These are phyloP conservation scores for Platynereis dumerilii DNA, from an alignment of 2,888 invertebrate genomes.

Conservation along the genomic window DNA sequence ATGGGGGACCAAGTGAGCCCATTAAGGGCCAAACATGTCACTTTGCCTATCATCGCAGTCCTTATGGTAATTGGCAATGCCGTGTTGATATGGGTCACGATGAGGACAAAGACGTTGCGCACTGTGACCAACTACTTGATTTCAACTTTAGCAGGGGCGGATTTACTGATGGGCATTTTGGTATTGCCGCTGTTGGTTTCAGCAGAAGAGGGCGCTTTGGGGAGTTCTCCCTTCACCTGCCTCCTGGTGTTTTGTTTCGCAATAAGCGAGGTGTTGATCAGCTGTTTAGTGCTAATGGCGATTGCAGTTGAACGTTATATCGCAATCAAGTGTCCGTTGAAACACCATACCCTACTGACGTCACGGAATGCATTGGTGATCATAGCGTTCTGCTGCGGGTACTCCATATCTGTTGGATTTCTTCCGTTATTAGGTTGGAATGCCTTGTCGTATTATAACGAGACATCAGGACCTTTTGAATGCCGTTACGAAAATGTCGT, in stretches of 20 bases:
- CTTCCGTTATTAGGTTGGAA: slow-evolving; percentile 50
- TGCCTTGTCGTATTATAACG: slow-evolving; percentile 11
- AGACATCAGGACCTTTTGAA: slow-evolving; percentile 3
- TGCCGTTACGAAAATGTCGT: slow-evolving; percentile 30
- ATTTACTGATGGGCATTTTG: slow-evolving; percentile 27
- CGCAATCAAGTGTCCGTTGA: slow-evolving; percentile 45
- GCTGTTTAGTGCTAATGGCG: slow-evolving; percentile 38
- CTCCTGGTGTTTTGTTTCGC: slow-evolving; percentile 28
- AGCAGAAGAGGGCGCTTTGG: slow-evolving; percentile 30
- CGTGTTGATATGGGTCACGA: slow-evolving; percentile 20
- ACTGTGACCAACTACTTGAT: slow-evolving; percentile 33
- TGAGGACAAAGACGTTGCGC: slow-evolving; percentile 22
- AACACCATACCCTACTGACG: slow-evolving; percentile 44
- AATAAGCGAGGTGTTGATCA: slow-evolving; percentile 26
- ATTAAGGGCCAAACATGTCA: slow-evolving; percentile 27
- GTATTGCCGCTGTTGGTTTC: slow-evolving; percentile 29
- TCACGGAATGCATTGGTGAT: slow-evolving; percentile 33
- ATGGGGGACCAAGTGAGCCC: too few species aligned
- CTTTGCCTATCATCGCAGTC: slow-evolving; percentile 28
- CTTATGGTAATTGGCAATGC: slow-evolving; percentile 29
- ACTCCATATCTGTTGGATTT: slow-evolving; percentile 44
- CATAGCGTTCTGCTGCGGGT: slow-evolving; percentile 40
- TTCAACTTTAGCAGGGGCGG: slow-evolving; percentile 27
- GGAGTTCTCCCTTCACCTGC: slow-evolving; percentile 21
- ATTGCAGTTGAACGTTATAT: slow-evolving; percentile 50